phyloP scores from a whole-genome alignment of 2,888 invertebrate genomes.

The Syrista parreyssii region DNA sequence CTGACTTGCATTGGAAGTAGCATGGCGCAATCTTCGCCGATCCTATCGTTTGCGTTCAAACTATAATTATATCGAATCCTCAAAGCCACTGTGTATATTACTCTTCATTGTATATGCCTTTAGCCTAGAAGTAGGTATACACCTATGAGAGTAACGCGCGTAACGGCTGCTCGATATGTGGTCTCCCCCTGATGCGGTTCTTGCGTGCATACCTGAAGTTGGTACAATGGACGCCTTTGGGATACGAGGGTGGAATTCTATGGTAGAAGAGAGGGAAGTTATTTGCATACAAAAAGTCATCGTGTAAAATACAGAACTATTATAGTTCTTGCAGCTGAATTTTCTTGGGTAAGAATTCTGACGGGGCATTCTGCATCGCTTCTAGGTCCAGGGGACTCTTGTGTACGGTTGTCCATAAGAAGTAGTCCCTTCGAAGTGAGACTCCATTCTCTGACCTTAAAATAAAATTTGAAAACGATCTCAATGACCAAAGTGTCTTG shows the following conservation, averaged over 20 bases:
- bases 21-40: slow-evolving; percentile 43
- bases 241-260: slow-evolving; percentile 57
- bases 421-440: not conserved
- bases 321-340: not conserved
- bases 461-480: not conserved
- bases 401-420: not conserved
- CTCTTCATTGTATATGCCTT: slow-evolving; percentile 37
- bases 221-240: slow-evolving; percentile 61
- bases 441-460: not conserved
- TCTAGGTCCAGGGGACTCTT: not conserved
- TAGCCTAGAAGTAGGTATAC: not conserved
- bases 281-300: slow-evolving; percentile 58
- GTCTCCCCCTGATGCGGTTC: not conserved
- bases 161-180: not conserved
- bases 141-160: not conserved
- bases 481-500: not conserved
- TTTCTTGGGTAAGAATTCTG: not conserved
- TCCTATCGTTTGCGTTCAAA: slow-evolving; percentile 43
- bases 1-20: slow-evolving; percentile 8
- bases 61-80: slow-evolving; percentile 58
- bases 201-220: not conserved
- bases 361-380: fast-evolving
- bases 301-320: slow-evolving; percentile 49
- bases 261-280: slow-evolving; percentile 37
- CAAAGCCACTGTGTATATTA: slow-evolving; percentile 52